phyloP scores from a whole-genome alignment of 64 coral and sea anemone species.

The Cladopsammia gracilis region DNA sequence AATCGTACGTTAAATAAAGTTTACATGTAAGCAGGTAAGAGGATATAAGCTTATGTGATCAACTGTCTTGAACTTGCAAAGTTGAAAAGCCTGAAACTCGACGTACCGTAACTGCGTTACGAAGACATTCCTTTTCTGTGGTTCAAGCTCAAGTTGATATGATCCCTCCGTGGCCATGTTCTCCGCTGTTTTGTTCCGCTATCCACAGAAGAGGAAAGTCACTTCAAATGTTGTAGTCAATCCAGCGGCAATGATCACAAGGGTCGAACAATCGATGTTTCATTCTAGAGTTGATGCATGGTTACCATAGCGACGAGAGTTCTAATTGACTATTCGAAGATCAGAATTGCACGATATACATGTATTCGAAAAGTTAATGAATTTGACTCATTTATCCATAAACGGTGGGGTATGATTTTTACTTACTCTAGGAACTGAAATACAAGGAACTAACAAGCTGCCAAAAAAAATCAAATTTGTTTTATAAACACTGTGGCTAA shows the following conservation, averaged over 20 bases:
- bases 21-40: no score
- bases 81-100: not conserved
- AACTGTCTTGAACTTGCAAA: no score
- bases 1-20: not conserved
- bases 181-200: not conserved
- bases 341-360: not conserved
- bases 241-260: not conserved
- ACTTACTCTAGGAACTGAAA: no score
- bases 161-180: conserved; percentile 51
- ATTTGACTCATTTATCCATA: no score
- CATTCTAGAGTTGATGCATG: not conserved
- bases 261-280: conserved; percentile 1
- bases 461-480: no score
- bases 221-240: no score
- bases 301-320: conserved; percentile 33
- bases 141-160: conserved; percentile 79
- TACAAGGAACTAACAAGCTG: no score
- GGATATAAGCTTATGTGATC: no score
- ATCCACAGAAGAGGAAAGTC: not conserved
- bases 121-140: conserved; percentile 92
- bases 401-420: no score
- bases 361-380: no score
- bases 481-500: no score
- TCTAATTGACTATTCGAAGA: not conserved
- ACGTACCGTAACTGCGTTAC: conserved; percentile 94